phyloP scores from a whole-genome alignment of 2,888 invertebrate genomes.

The Caenorhabditis sp. region DNA sequence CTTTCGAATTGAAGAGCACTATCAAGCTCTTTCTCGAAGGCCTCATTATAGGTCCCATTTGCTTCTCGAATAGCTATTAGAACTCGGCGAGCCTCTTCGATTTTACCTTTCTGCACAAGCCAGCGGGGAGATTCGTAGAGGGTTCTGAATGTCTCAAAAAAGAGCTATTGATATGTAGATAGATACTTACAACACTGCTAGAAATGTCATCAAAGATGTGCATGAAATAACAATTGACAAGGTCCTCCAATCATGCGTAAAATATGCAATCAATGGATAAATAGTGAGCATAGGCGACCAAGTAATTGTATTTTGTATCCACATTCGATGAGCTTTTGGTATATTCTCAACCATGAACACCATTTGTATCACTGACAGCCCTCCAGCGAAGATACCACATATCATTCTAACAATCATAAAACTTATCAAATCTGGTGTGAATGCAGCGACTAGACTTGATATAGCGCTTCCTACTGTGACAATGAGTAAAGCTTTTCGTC shows the following conservation, averaged over 20 bases:
- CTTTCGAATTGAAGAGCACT: slow-evolving; percentile 16
- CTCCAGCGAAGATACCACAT: slow-evolving; percentile 39
- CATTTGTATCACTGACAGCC: slow-evolving; percentile 48
- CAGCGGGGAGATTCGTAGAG: slow-evolving; percentile 41
- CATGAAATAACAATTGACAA: slow-evolving; percentile 23
- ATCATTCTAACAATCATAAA: slow-evolving; percentile 33
- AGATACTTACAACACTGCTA: slow-evolving; percentile 11
- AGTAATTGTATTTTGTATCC: slow-evolving; percentile 54
- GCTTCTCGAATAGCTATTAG: slow-evolving; percentile 31
- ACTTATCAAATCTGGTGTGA: slow-evolving; percentile 18
- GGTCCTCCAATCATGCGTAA: slow-evolving; percentile 31
- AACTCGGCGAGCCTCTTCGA: slow-evolving; percentile 20
- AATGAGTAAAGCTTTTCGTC: slow-evolving; percentile 37
- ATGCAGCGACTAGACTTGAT: slow-evolving; percentile 25
- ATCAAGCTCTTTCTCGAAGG: slow-evolving; percentile 22
- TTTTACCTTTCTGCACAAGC: slow-evolving; percentile 35
- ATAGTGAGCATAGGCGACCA: slow-evolving; percentile 66
- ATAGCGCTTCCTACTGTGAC: slow-evolving; percentile 22
- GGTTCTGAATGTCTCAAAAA: too few relatives aligned
- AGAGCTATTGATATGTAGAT: too few relatives aligned
- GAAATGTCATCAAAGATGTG: slow-evolving; percentile 23
- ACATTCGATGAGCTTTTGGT: slow-evolving; percentile 62
- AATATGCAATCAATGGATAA: slow-evolving; percentile 58
- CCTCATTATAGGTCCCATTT: slow-evolving; percentile 19
- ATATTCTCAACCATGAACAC: slow-evolving; percentile 67